Percentiles rank a stretch among this genome's conserved stretches.
Conservation (phyloP, 1,140 invertebrate species). For the Bombus haemorrhoidalis region DNA sequence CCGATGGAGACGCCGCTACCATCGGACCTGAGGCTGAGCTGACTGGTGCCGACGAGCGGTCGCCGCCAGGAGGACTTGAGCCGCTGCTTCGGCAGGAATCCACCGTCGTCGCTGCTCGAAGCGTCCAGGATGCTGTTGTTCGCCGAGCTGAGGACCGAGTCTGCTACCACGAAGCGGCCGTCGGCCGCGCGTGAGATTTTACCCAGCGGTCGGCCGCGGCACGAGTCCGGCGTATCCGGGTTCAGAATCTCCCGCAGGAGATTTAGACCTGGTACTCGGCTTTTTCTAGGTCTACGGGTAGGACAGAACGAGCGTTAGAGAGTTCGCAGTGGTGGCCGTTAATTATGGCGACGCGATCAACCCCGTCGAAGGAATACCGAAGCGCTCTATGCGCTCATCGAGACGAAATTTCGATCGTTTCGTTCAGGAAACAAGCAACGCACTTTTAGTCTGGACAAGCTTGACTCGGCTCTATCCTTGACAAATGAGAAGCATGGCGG, state of each 20-base stretch:
- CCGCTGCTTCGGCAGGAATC: constrained; percentile 86
- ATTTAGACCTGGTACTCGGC: constrained; percentile 96
- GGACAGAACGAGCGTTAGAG: constrained; percentile 71
- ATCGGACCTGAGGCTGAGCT: constrained; percentile 87
- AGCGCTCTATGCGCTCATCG: no score
- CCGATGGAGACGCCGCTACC: constrained; percentile 84
- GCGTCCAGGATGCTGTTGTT: constrained; percentile 86
- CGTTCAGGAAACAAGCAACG: no score
- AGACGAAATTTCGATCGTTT: background rate
- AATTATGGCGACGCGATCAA: constrained; percentile 32
- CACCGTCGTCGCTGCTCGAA: constrained; percentile 92
- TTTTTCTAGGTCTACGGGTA: constrained; percentile 91
- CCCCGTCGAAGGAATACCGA: constrained; percentile 12
- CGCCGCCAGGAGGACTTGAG: constrained; percentile 86
- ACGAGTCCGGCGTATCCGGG: constrained; percentile 83
- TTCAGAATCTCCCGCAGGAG: constrained; percentile 84
- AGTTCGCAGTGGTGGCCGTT: constrained; percentile 8
- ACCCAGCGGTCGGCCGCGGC: constrained; percentile 83
- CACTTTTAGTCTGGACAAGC: background rate
- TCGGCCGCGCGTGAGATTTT: constrained; percentile 89
- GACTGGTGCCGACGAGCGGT: constrained; percentile 86
- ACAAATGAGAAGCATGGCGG: background rate
- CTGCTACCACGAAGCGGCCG: constrained; percentile 88
- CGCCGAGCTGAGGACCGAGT: constrained; percentile 84
- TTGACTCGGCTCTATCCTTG: background rate